phyloP scores from a whole-genome alignment of 2,888 invertebrate genomes.

The Philonicus albiceps region DNA sequence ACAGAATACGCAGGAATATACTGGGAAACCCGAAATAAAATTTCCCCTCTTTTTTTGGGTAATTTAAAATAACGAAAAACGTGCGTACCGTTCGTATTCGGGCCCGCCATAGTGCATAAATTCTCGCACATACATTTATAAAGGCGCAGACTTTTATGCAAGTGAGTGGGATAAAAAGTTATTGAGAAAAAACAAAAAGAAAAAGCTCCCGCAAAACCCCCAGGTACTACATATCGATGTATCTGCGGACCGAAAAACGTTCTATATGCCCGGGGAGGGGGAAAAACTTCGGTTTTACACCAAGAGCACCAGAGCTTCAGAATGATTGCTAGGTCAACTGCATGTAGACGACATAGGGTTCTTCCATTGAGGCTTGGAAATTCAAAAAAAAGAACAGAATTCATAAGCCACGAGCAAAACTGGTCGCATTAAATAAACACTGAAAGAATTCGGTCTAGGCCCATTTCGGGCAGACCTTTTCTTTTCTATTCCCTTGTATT shows the following conservation, averaged over 20 bases:
- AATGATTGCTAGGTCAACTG: conserved; percentile 25
- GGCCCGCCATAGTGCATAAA: background rate
- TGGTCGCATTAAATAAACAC: background rate
- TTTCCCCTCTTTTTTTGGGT: background rate
- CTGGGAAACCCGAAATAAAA: background rate
- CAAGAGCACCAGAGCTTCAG: background rate
- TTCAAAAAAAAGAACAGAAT: background rate
- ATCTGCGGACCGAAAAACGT: background rate
- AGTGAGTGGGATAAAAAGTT: background rate
- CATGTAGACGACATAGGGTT: conserved; percentile 5
- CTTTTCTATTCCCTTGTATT: background rate
- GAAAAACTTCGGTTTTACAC: background rate
- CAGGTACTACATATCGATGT: background rate
- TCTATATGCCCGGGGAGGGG: background rate
- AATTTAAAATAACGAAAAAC: conserved; percentile 4
- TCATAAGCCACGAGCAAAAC: background rate
- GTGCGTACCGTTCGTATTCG: background rate
- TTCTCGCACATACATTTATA: background rate
- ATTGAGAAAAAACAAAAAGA: background rate
- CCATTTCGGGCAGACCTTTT: background rate
- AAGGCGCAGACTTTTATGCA: background rate
- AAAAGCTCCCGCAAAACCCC: background rate
- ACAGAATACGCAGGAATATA: conserved; percentile 13
- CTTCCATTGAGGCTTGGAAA: background rate
- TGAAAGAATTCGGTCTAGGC: background rate